Percentiles rank a stretch among this genome's conserved stretches.
Conservation (phyloP, 2,797 vertebrate species). For the Propithecus deckenii region DNA sequence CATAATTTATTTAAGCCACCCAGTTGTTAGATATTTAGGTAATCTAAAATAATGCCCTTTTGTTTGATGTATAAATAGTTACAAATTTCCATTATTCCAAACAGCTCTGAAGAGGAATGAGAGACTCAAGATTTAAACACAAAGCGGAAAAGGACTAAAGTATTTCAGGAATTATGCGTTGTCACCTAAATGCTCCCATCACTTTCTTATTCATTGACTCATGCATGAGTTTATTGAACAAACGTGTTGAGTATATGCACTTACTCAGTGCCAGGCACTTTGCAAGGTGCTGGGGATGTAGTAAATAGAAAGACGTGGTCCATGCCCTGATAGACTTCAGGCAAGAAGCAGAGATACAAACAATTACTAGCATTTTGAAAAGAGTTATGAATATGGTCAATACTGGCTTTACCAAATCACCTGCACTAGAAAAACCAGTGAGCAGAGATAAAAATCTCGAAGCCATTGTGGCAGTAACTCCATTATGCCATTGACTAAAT, state of each 20-base stretch:
- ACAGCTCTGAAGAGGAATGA: neutral
- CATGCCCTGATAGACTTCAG: neutral
- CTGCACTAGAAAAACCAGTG: neutral
- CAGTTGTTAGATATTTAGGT: neutral
- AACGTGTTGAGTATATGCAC: neutral
- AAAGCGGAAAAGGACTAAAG: neutral
- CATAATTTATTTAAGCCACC: neutral
- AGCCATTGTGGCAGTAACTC: neutral
- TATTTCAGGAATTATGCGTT: neutral
- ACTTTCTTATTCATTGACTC: neutral
- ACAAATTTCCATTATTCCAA: neutral
- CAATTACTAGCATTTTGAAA: neutral
- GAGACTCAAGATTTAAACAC: neutral
- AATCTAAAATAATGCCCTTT: neutral
- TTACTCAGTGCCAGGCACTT: neutral
- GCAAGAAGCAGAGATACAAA: neutral
- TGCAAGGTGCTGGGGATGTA: neutral
- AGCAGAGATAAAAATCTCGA: neutral
- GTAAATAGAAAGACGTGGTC: neutral
- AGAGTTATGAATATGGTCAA: neutral
- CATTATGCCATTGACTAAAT: neutral
- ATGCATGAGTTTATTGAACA: neutral
- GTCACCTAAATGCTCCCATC: neutral
- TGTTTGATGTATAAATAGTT: neutral
- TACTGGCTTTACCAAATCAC: neutral